These are phyloP conservation scores for Numida meleagris DNA, from an alignment of 2,113 vertebrate species.

Conservation along the genomic window DNA sequence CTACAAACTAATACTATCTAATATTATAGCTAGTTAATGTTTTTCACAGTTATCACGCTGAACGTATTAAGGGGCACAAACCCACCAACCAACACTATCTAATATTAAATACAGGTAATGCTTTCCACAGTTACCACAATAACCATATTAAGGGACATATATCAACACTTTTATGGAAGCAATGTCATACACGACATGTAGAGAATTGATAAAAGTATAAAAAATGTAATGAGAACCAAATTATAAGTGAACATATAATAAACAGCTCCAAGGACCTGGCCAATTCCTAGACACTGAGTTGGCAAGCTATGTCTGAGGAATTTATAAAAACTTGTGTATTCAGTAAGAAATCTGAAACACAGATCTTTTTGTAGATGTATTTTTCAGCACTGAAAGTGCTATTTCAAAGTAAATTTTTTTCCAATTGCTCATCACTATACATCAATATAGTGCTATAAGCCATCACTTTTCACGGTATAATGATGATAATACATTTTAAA, in stretches of 20 bases:
- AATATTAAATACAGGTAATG: not conserved
- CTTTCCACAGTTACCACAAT: not conserved
- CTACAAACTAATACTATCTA: not conserved
- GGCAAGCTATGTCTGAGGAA: not conserved
- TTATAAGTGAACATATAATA: not conserved
- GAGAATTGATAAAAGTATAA: not conserved
- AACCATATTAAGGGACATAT: not conserved
- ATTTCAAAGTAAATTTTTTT: slow-evolving; percentile 39
- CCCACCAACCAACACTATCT: not conserved
- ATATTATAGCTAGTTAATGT: not conserved
- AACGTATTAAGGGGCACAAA: not conserved
- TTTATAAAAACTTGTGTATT: not conserved
- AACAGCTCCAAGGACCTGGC: not conserved
- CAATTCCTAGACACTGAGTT: not conserved
- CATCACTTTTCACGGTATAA: slow-evolving; percentile 22
- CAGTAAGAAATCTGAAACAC: not conserved
- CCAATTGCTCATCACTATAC: slow-evolving; percentile 31
- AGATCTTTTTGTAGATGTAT: not conserved
- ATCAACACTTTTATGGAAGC: not conserved
- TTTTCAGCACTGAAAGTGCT: not conserved
- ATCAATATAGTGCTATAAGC: slow-evolving; percentile 30
- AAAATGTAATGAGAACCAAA: not conserved
- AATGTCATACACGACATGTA: not conserved
- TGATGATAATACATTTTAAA: slow-evolving; percentile 39
- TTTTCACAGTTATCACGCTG: no score